Conservation (phyloP, 1,140 invertebrate genomes). For the Hesperophylax magnus region DNA sequence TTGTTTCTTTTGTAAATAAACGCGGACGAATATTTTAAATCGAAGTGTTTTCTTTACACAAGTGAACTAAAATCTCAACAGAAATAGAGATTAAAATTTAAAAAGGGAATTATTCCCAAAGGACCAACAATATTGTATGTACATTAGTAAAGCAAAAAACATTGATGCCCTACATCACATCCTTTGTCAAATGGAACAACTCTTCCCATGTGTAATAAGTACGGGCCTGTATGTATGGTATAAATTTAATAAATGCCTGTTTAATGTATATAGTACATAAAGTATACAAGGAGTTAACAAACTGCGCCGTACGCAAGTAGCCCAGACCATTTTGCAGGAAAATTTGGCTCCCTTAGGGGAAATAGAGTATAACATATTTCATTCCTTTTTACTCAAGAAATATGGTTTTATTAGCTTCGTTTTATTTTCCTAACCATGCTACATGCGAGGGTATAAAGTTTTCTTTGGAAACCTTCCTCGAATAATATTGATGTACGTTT, state of each 20-base stretch:
- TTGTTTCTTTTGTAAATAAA: too few relatives aligned
- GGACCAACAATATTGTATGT: too few relatives aligned
- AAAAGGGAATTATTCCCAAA: too few relatives aligned
- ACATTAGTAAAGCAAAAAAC: background rate
- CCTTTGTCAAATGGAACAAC: background rate
- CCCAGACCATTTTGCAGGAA: conserved; percentile 21
- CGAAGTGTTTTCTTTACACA: too few relatives aligned
- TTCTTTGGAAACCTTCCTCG: background rate
- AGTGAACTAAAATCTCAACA: too few relatives aligned
- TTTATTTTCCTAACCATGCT: background rate
- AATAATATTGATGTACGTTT: conserved; percentile 17
- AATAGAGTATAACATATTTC: conserved; percentile 27
- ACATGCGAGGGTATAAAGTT: conserved; percentile 2
- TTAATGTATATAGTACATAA: background rate
- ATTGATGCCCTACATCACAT: background rate
- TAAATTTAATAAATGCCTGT: background rate
- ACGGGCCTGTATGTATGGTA: background rate
- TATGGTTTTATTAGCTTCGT: conserved; percentile 15
- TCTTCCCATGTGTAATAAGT: background rate
- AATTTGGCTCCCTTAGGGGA: conserved; percentile 28
- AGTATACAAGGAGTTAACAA: too few relatives aligned
- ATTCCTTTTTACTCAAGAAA: conserved; percentile 28
- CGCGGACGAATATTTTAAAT: too few relatives aligned
- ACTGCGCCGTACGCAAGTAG: conserved; percentile 1
- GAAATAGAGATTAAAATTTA: too few relatives aligned